Evolutionary conservation across 2,888 invertebrate genomes (phyloP), one percentile per base, ranked within the genome.

Genomic region (Harpalus rubripes): DNA sequence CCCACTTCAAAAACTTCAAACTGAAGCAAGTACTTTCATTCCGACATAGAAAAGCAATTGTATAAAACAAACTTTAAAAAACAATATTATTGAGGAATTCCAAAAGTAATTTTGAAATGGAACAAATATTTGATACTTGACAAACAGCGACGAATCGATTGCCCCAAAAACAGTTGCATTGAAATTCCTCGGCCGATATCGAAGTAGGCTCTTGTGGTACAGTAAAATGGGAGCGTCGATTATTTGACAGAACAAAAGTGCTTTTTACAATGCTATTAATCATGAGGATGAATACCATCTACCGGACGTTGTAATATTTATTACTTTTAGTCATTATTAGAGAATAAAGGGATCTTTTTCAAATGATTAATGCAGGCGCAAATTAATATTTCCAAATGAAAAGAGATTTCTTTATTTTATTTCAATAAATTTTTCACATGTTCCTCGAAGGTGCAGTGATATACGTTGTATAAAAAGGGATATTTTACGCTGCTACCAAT

Each of bases 291-390:
- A 78, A 56, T 78, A 39, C 59, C 58, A 78, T 59, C 56, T 58
- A 59, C 32, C 32, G 78, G 58, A 58, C 78, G n/a, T n/a, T 78
- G 52, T 72, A 56, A 82, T 82, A 81, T 82, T 82, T 82, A 72
- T 82, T 72, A 82, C 82, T 82, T 81, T 68, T 82, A 82, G 59
- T 72, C 58, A 82, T 82, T 82, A 81, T 82, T 82, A 82, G 15
- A 56, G 56, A 52, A 56, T 52, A 72, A 41, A 16, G 41, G 39
- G 18, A 39, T 15, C 26, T 58, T 32, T 61, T 39, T 39, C 39
- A 15, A 32, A 15, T 80, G 79, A 80, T 80, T 80, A 80, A 80
- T 80, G 79, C 32, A 61, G 39, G 61, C 10, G 59, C 39, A 61
- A 61, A 80, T 80, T 80, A 59, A 59, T 80, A 59, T 80, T 80